Conservation (phyloP, 2,113 vertebrate genomes). For the Rostratula benghalensis region DNA sequence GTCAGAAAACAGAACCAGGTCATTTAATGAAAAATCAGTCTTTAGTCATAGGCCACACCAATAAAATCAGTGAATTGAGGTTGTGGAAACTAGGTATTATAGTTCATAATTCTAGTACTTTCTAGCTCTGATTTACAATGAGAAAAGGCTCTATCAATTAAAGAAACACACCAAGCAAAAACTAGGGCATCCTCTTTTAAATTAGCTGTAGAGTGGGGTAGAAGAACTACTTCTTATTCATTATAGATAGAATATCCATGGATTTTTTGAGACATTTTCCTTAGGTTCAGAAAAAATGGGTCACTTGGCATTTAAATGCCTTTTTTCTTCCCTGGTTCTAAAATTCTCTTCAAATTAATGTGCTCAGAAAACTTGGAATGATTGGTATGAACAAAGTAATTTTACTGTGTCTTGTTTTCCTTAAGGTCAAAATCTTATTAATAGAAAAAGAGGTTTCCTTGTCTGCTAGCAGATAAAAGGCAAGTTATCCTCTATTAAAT, state of each 20-base stretch:
- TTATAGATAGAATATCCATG: constrained; percentile 46
- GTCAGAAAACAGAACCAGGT: neutral
- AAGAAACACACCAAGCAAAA: constrained; percentile 39
- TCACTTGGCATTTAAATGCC: constrained; percentile 64
- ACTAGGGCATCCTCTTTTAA: constrained; percentile 54
- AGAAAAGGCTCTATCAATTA: constrained; percentile 46
- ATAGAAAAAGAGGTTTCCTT: constrained; percentile 55
- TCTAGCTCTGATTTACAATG: neutral
- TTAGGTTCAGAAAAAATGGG: constrained; percentile 55
- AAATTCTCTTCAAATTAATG: constrained; percentile 62
- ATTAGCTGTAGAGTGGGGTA: constrained; percentile 23
- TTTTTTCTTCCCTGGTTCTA: constrained; percentile 46
- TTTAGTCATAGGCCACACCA: neutral
- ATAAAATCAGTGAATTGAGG: neutral
- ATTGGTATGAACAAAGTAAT: constrained; percentile 55
- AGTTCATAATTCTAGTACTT: neutral
- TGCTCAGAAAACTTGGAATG: constrained; percentile 57
- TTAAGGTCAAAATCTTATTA: constrained; percentile 68
- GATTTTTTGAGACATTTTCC: constrained; percentile 51
- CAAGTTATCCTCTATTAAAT: constrained; percentile 30
- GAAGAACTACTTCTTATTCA: constrained; percentile 42
- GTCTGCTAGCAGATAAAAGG: constrained; percentile 9
- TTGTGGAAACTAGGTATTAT: neutral
- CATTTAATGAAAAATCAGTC: neutral
- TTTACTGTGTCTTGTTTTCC: constrained; percentile 63